phyloP scores from a whole-genome alignment of 2,888 invertebrate species.

The Apodemia zela region DNA sequence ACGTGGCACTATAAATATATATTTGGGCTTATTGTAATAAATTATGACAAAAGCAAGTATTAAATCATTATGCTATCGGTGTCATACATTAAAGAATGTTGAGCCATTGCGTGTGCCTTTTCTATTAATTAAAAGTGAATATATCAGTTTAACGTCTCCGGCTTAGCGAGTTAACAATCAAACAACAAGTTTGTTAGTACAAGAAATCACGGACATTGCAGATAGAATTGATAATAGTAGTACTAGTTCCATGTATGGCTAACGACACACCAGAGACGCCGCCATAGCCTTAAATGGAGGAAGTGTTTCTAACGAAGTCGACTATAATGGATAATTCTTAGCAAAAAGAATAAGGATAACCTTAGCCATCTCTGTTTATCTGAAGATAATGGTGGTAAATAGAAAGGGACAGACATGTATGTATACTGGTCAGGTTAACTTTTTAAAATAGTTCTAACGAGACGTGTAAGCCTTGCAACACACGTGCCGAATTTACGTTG shows the following conservation, averaged over 20 bases:
- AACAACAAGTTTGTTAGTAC: constrained; percentile 10
- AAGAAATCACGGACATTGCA: constrained; percentile 12
- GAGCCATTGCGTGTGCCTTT: neutral
- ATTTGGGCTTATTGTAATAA: too few relatives aligned
- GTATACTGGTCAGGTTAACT: neutral
- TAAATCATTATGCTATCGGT: neutral
- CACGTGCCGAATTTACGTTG: too few relatives aligned
- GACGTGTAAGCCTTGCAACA: neutral
- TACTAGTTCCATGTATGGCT: constrained; percentile 37
- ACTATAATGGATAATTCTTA: constrained; percentile 11
- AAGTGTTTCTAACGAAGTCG: constrained; percentile 52
- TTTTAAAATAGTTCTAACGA: neutral
- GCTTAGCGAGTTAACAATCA: neutral
- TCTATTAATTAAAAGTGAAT: constrained; percentile 5
- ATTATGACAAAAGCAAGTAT: neutral
- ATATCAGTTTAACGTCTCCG: constrained; percentile 5
- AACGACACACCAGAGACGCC: constrained; percentile 45
- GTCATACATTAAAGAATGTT: neutral
- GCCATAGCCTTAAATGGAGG: constrained; percentile 54
- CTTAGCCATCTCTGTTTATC: constrained; percentile 15
- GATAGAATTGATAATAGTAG: constrained; percentile 31
- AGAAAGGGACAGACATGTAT: neutral
- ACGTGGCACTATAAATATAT: too few relatives aligned
- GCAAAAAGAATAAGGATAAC: constrained; percentile 10
- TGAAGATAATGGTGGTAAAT: neutral